These are phyloP conservation scores for Acrocera orbiculus DNA, from an alignment of 2,888 invertebrate species.

Conservation along the genomic window DNA sequence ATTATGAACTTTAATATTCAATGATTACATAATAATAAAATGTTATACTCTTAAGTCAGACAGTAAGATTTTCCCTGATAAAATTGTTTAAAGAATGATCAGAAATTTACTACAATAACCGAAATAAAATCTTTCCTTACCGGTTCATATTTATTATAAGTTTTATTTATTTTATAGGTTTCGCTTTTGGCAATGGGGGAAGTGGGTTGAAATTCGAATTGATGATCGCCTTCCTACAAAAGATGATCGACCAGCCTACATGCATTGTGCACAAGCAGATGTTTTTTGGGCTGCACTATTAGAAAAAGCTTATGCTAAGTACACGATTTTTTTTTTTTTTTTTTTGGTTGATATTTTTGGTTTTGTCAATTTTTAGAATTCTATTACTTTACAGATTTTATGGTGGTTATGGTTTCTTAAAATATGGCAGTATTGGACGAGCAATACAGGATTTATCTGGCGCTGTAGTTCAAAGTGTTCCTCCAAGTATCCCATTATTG, in stretches of 20 bases:
- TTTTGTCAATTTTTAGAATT: neutral
- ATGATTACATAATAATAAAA: too few species aligned
- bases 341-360: neutral
- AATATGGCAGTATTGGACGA: constrained; percentile 44
- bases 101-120: too few species aligned
- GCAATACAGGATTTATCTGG: constrained; percentile 57
- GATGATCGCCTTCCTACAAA: constrained; percentile 60
- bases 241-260: constrained; percentile 43
- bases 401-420: constrained; percentile 49
- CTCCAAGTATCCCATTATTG: constrained; percentile 25
- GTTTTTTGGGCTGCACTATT: constrained; percentile 65
- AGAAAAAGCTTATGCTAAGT: constrained; percentile 72
- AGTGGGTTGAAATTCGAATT: constrained; percentile 55
- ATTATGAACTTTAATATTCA: too few species aligned
- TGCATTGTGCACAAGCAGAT: constrained; percentile 32
- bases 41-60: too few species aligned
- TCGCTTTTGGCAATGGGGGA: constrained; percentile 64
- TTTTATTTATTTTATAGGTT: too few species aligned
- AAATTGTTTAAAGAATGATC: too few species aligned
- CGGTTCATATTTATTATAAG: too few species aligned
- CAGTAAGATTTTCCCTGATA: too few species aligned
- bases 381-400: constrained; percentile 39
- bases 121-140: too few species aligned
- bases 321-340: constrained; percentile 9
- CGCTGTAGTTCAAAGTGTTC: constrained; percentile 53